These are phyloP conservation scores for Tetanocera ferruginea DNA, from an alignment of 2,888 invertebrate genomes.

Conservation along the genomic window DNA sequence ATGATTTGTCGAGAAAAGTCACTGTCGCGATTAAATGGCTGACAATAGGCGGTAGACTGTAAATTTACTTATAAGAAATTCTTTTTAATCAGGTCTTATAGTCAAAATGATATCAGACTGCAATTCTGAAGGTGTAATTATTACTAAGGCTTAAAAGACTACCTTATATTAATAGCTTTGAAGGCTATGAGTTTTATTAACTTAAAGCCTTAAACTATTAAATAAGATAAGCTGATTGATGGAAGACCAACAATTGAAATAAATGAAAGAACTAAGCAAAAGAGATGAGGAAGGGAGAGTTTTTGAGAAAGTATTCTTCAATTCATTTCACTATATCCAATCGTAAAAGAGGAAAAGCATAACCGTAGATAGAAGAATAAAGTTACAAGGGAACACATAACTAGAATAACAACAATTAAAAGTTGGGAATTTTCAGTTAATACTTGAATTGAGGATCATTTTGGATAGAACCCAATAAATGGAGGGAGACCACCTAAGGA, in stretches of 20 bases:
- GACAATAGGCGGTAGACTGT: too few relatives aligned
- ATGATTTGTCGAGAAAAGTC: too few relatives aligned
- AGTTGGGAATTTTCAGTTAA: too few relatives aligned
- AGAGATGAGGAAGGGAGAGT: slow-evolving; percentile 52
- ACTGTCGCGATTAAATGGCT: too few relatives aligned
- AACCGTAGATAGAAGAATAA: slow-evolving; percentile 74
- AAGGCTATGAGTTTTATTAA: too few relatives aligned
- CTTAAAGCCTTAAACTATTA: slow-evolving; percentile 46
- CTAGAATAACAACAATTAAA: too few relatives aligned
- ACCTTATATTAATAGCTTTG: too few relatives aligned
- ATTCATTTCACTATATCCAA: slow-evolving; percentile 71
- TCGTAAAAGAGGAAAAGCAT: slow-evolving; percentile 70
- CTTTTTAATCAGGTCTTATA: slow-evolving; percentile 65
- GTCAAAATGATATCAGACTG: slow-evolving; percentile 74
- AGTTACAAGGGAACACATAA: slow-evolving; percentile 72
- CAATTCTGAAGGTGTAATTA: slow-evolving; percentile 73
- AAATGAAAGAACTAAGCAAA: slow-evolving; percentile 55
- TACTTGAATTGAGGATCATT: too few relatives aligned
- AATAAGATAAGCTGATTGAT: slow-evolving; percentile 54
- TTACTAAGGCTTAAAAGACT: too few relatives aligned
- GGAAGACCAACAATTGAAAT: slow-evolving; percentile 60
- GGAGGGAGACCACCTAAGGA: too few relatives aligned
- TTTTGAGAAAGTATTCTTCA: slow-evolving; percentile 69
- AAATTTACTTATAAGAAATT: too few relatives aligned
- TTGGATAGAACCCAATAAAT: too few relatives aligned